Base-by-base conservation (phyloP, 2,113 vertebrate genomes). In the Gavia stellata region DNA sequence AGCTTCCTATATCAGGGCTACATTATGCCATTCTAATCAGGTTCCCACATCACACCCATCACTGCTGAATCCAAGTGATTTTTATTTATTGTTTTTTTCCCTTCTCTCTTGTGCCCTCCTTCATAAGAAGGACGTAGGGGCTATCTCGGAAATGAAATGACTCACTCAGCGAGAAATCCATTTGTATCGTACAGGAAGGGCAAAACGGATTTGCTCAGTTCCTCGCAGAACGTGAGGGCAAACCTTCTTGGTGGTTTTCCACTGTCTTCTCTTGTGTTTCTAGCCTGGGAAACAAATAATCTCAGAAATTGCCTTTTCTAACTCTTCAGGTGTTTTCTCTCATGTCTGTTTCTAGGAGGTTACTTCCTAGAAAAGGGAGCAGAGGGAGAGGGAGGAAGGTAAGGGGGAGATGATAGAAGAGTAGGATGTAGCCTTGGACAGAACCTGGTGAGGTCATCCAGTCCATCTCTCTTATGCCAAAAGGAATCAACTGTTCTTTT, bases 121-220 rank as follows among this genome's bases (percentile, higher is more conserved):
- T 91, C 58, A 36, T 45, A 72, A 84, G 85, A 95, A 94, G 90
- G 90, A 96, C 50, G 0, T 34, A 75, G 52, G 36, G 56, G 44
- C 84, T 95, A 93, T 92, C 77, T 79, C 72, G 88, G 72, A 93
- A 88, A 95, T 84, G 75, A 96, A 96, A 92, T 95, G n/a, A 94
- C 80, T 92, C 95, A 95, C n/a, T 86, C 18, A 0, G 42, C 8
- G 10, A 92, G 89, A 95, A 96, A 95, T 81, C 18, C 73, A 86
- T 95, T 95, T 95, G 81, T 86, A 86, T 84, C 0, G 0, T 47
- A 74, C 26, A 50, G 63, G 72, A 94, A 93, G 68, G 80, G 23
- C 78, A 90, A 82, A 86, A 63, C 24, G 86, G 59, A 83, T 93
- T 92, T 94, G 24, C 21, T 94, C 55, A 66, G 49, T 74, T 92